A percentile compares a stretch with the other conserved stretches of the same genome.
Conservation (phyloP, 2,797 vertebrate genomes). For the Oreochromis mossambicus region DNA sequence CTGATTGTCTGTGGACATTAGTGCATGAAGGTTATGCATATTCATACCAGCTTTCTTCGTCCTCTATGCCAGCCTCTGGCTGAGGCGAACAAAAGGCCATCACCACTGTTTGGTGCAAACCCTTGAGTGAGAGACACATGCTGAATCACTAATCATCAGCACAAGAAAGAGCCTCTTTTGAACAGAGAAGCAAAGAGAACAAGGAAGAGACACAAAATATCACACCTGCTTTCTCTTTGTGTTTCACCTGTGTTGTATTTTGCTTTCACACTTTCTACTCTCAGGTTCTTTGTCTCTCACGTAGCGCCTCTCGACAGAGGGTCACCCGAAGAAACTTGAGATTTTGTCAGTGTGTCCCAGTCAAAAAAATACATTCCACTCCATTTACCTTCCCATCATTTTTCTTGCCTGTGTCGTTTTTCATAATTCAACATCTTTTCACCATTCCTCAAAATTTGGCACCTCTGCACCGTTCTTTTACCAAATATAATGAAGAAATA, state of each 20-base stretch:
- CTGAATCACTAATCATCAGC: constrained; percentile 47
- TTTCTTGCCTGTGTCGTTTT: background rate
- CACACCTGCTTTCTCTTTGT: background rate
- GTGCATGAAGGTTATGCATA: constrained; percentile 69
- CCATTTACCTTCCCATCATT: background rate
- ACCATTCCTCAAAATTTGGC: background rate
- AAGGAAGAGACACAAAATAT: background rate
- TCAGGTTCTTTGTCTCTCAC: background rate
- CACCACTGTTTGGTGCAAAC: constrained; percentile 37
- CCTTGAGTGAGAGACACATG: constrained; percentile 22
- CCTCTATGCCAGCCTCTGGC: constrained; percentile 32
- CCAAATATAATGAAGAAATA: background rate
- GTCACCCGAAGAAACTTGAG: background rate
- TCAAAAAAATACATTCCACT: background rate
- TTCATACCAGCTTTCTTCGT: constrained; percentile 47
- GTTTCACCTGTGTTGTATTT: background rate
- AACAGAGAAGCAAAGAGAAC: background rate
- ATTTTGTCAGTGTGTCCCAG: background rate
- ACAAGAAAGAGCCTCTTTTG: background rate
- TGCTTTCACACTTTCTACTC: constrained; percentile 3
- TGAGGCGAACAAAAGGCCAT: constrained; percentile 57
- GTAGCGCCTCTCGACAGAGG: background rate
- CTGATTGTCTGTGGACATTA: constrained; percentile 56
- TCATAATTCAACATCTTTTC: background rate
- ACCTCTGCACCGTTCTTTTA: background rate